Evolutionary conservation across 2,888 invertebrate species (phyloP).

Genomic region (Pecten maximus): DNA sequence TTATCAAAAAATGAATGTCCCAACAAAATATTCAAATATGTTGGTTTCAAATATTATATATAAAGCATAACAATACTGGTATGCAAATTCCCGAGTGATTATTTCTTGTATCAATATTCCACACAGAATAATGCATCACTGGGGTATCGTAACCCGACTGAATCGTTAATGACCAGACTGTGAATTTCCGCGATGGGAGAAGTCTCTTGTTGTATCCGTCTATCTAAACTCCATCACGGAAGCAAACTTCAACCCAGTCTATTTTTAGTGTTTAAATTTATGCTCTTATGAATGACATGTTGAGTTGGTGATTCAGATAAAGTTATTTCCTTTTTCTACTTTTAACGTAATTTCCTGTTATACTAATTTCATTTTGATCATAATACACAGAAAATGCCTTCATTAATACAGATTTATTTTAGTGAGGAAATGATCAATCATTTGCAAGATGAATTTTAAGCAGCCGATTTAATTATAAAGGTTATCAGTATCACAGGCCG

Average conservation of each 20-base stretch:
- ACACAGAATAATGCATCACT: slow-evolving; percentile 6
- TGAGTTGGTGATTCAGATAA: not conserved
- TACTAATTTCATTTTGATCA: not conserved
- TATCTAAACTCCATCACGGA: not conserved
- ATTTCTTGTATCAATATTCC: not conserved
- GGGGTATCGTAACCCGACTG: not conserved
- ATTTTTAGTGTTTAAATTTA: not conserved
- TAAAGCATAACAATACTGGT: not conserved
- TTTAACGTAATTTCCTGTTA: not conserved
- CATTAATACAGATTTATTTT: not conserved
- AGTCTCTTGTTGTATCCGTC: not conserved
- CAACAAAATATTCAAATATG: not conserved
- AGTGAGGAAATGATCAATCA: not conserved
- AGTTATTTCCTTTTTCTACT: slow-evolving; percentile 1
- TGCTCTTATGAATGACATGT: not conserved
- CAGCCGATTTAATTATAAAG: not conserved
- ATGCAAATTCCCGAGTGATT: not conserved
- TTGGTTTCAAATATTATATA: not conserved
- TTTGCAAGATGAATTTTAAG: not conserved
- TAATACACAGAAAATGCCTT: not conserved
- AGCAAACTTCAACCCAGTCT: not conserved
- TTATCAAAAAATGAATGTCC: not conserved
- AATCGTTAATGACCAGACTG: not conserved
- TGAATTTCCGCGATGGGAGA: too few relatives aligned
- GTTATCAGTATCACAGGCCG: too few relatives aligned